These are phyloP conservation scores for Henicopernis longicauda DNA, from an alignment of 2,113 vertebrate genomes.

Conservation along the genomic window DNA sequence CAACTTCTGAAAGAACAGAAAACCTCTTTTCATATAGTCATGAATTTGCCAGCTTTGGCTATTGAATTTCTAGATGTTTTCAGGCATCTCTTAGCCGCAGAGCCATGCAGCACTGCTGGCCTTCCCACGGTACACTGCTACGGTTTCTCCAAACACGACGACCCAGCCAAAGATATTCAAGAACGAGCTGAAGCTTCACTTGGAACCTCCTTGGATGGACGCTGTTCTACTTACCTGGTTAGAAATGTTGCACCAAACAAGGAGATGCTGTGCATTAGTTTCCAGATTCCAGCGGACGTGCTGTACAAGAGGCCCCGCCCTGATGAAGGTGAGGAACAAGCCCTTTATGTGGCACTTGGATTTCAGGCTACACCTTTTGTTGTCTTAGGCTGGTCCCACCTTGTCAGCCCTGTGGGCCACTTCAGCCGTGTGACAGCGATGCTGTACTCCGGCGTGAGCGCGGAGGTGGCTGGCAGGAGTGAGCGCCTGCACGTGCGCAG, in stretches of 20 bases:
- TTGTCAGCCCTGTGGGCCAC: neutral
- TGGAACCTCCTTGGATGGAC: constrained; percentile 73
- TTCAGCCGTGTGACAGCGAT: rapidly evolving
- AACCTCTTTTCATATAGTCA: constrained; percentile 80
- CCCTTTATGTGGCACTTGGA: rapidly evolving
- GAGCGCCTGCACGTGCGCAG: neutral
- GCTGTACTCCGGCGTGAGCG: rapidly evolving
- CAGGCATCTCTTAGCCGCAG: constrained; percentile 73
- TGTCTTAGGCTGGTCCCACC: neutral
- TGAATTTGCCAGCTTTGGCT: constrained; percentile 94
- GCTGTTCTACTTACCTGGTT: constrained; percentile 82
- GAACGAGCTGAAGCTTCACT: constrained; percentile 74
- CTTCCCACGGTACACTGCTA: constrained; percentile 91
- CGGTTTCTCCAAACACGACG: constrained; percentile 86
- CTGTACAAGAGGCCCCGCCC: constrained; percentile 72
- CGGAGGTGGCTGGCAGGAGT: rapidly evolving
- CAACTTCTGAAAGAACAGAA: constrained; percentile 33
- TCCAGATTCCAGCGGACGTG: constrained; percentile 79
- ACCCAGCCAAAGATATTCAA: constrained; percentile 80
- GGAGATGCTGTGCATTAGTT: constrained; percentile 94
- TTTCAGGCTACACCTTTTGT: neutral
- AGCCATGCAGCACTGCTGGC: constrained; percentile 4
- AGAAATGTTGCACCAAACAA: constrained; percentile 95
- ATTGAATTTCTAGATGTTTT: constrained; percentile 88
- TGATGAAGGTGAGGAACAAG: constrained; percentile 70